phyloP scores from a whole-genome alignment of 2,888 invertebrate genomes.

The Drepana falcataria region DNA sequence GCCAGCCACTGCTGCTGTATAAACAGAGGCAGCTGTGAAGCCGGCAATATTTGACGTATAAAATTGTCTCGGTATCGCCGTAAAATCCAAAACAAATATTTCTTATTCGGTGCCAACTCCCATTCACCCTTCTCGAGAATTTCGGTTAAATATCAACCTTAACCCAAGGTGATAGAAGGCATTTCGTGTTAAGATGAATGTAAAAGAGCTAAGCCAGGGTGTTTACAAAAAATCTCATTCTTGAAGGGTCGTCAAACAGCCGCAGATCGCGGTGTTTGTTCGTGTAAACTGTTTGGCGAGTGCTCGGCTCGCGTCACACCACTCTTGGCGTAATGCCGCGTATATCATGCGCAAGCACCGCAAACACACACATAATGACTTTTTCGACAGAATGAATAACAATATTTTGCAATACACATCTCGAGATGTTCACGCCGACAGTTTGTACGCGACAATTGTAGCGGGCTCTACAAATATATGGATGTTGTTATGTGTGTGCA shows the following conservation, averaged over 20 bases:
- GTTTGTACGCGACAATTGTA: too few relatives aligned
- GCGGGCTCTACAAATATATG: too few relatives aligned
- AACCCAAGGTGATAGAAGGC: constrained; percentile 8
- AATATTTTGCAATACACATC: neutral
- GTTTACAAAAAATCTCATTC: constrained; percentile 36
- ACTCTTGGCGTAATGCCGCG: constrained; percentile 20
- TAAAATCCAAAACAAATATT: constrained; percentile 47
- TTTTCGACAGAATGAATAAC: constrained; percentile 12
- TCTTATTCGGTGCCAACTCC: constrained; percentile 21
- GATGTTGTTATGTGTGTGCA: too few relatives aligned
- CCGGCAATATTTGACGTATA: constrained; percentile 32
- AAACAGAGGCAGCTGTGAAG: constrained; percentile 1
- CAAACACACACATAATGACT: constrained; percentile 34
- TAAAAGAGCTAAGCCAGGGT: constrained; percentile 10
- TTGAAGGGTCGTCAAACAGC: constrained; percentile 32
- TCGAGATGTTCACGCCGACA: neutral
- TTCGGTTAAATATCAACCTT: constrained; percentile 11
- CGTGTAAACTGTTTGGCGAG: constrained; percentile 46
- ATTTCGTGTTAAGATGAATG: constrained; percentile 1
- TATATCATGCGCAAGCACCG: constrained; percentile 9
- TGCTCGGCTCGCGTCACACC: constrained; percentile 29
- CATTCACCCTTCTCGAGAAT: constrained; percentile 1
- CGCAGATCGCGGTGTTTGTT: constrained; percentile 40
- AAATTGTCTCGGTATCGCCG: constrained; percentile 42
- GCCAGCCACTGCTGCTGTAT: neutral